Percentiles rank a stretch among this genome's conserved stretches.
Conservation (phyloP, 2,113 vertebrate species). For the Benitochromis conjunctus region DNA sequence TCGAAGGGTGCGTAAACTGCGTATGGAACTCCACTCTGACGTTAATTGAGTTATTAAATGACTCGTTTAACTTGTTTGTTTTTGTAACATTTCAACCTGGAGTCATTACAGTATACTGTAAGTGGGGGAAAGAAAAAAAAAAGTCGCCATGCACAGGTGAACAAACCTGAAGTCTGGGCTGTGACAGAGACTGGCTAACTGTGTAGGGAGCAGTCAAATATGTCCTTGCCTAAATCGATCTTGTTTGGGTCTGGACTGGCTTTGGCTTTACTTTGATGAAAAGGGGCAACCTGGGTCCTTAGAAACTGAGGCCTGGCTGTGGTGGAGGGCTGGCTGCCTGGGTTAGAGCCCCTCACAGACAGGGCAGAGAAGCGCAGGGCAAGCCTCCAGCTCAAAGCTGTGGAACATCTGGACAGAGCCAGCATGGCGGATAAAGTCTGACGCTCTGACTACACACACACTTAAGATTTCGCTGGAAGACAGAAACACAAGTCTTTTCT, state of each 20-base stretch:
- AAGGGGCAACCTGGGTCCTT: constrained; percentile 29
- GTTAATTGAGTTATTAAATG: neutral
- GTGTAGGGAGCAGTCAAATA: neutral
- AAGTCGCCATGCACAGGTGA: neutral
- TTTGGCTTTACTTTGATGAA: constrained; percentile 58
- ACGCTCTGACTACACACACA: constrained; percentile 31
- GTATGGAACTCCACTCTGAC: neutral
- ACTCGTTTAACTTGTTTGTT: neutral
- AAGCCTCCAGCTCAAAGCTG: constrained; percentile 37
- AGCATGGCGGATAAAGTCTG: constrained; percentile 31
- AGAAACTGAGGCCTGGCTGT: constrained; percentile 7
- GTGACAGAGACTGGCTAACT: neutral
- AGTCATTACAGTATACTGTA: neutral
- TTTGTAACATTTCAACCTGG: neutral
- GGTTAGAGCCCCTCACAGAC: neutral
- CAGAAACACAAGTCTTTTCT: constrained; percentile 24
- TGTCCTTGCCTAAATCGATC: constrained; percentile 60
- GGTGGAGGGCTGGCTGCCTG: constrained; percentile 19
- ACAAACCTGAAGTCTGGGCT: neutral
- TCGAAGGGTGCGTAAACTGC: neutral
- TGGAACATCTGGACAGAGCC: constrained; percentile 33
- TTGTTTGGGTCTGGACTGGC: constrained; percentile 51
- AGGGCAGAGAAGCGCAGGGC: constrained; percentile 13
- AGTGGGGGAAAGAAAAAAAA: neutral
- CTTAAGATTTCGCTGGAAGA: constrained; percentile 49